Conservation (phyloP, 2,888 invertebrate genomes). For the Ophraella communa region DNA sequence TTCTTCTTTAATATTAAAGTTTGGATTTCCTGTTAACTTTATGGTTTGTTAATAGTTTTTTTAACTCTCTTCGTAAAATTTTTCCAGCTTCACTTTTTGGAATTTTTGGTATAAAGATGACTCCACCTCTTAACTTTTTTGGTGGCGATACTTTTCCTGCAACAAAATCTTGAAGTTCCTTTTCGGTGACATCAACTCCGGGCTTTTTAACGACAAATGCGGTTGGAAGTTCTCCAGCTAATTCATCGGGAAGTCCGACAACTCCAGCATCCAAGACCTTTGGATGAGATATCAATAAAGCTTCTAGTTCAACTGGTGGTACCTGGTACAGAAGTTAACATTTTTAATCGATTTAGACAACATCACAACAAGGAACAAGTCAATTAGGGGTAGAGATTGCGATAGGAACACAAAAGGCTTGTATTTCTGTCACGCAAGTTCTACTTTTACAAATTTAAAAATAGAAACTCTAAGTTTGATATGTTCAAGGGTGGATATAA, state of each 20-base stretch:
- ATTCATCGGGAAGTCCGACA: constrained; percentile 76
- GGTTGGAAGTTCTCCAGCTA: constrained; percentile 76
- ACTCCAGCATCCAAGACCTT: constrained; percentile 82
- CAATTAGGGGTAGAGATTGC: too few species aligned
- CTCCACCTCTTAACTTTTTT: constrained; percentile 74
- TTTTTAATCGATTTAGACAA: too few species aligned
- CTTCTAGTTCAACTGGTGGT: constrained; percentile 87
- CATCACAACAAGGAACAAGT: neutral
- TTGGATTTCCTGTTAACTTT: constrained; percentile 48
- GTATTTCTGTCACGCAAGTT: too few species aligned
- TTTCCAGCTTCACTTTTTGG: constrained; percentile 63
- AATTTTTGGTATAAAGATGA: constrained; percentile 61
- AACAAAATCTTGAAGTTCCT: constrained; percentile 58
- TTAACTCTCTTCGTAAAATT: constrained; percentile 59
- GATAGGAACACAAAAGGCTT: too few species aligned
- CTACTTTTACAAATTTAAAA: too few species aligned
- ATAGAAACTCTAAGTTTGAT: too few species aligned
- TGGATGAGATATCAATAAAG: constrained; percentile 73
- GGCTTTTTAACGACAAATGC: constrained; percentile 76
- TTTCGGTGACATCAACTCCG: constrained; percentile 60
- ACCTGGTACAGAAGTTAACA: constrained; percentile 32
- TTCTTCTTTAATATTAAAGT: constrained; percentile 40
- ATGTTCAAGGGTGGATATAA: too few species aligned
- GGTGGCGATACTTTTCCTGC: constrained; percentile 68
- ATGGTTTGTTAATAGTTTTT: constrained; percentile 33